phyloP scores from a whole-genome alignment of 1,140 invertebrate species.

The Heliconius congener region DNA sequence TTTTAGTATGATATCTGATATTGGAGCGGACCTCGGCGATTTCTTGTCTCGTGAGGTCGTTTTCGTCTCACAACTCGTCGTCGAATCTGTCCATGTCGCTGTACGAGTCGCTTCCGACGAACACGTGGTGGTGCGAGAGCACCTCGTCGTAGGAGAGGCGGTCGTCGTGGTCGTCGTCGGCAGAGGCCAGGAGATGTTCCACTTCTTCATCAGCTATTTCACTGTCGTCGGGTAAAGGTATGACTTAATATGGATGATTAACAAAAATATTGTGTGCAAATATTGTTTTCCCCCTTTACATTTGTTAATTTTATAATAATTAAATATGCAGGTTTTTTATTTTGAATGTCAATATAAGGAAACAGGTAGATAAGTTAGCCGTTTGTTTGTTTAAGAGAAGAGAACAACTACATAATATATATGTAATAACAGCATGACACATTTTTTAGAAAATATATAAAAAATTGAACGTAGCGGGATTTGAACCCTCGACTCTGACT shows the following conservation, averaged over 20 bases:
- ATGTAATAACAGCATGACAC: not conserved
- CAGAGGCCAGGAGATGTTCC: constrained; percentile 93
- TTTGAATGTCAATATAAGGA: too few relatives aligned
- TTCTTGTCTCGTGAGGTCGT: not conserved
- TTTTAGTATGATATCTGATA: not conserved
- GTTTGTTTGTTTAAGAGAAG: too few relatives aligned
- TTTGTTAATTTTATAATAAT: too few relatives aligned
- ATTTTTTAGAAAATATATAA: too few relatives aligned
- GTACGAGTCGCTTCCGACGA: constrained; percentile 97
- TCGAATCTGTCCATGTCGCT: constrained; percentile 90
- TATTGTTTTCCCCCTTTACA: too few relatives aligned
- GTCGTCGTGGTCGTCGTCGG: constrained; percentile 94
- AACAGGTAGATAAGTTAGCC: too few relatives aligned
- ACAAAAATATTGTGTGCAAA: too few relatives aligned
- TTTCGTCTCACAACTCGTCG: constrained; percentile 87
- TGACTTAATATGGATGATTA: too few relatives aligned
- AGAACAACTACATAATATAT: not conserved
- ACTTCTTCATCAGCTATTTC: constrained; percentile 96
- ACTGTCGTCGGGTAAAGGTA: constrained; percentile 63
- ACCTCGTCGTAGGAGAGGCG: constrained; percentile 93
- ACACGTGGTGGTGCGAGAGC: constrained; percentile 93
- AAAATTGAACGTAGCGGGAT: too few relatives aligned
- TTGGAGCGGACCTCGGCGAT: not conserved
- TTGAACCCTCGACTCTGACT: too few relatives aligned
- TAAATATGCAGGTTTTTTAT: too few relatives aligned